Base-by-base conservation (phyloP, 2,888 invertebrate genomes). In the Iphiclides podalirius region DNA sequence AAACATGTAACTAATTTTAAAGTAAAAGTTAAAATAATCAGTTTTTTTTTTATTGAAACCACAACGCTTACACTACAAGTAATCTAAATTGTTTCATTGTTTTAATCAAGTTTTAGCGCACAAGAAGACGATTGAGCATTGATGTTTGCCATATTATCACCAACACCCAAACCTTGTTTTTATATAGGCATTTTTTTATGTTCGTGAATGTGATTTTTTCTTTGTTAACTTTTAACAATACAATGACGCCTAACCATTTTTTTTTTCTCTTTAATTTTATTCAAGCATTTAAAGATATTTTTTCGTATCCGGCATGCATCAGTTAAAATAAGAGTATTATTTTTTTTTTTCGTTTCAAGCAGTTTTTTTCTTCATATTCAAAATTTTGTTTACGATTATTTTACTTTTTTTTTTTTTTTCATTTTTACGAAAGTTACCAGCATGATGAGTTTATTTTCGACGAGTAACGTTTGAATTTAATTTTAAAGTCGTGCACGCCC, bases 151-250 rank as follows among this genome's bases (percentile, higher is more conserved):
- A 33, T 11, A 8, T 17, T 26, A 15, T 40, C 60, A 63, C 64
- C 76, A 76, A 74, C 72, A 70, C 72, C 72, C 61, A 46, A 70
- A 66, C 72, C 64, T 45, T 34, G 53, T 58, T 61, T 64, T 56
- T 58, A 54, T 44, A 68, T 73, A 72, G 74, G 72, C 63, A 57
- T 66, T 71, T 64, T 65, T 63, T 60, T 56, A 55, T 63, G 59
- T 55, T 60, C 59, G 61, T 65, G 70, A 65, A 67, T 67, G 68
- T 70, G 60, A 56, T 49, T 28, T 45, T 11, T 45, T 35, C 20
- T 26, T 44, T 38, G 37, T 48, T 43, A 34, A 17, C 13, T 13
- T 56, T 47, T 54, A 45, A 53, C 45, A 60, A 53, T 52, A n/a
- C n/a, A 40, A 43, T 37, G n/a, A n/a, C n/a, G 47, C 47, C 37